Percentiles rank a stretch among this genome's conserved stretches.
These are phyloP conservation scores for Phylloscopus collybita DNA, from an alignment of 2,797 vertebrate genomes.

Conservation along the genomic window DNA sequence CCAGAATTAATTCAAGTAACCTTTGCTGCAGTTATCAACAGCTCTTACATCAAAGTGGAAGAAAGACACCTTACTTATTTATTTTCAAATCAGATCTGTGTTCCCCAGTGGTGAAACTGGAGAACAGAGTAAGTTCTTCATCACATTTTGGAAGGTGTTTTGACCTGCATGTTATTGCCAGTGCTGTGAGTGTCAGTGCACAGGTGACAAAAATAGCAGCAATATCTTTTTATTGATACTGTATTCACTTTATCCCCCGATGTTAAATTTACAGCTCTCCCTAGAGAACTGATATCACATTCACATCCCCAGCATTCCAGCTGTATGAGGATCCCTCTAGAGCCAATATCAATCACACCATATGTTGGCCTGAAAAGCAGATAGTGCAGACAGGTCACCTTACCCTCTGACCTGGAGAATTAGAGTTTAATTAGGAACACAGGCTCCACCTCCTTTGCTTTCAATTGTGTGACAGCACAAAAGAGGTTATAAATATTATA, in stretches of 20 bases:
- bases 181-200: not conserved
- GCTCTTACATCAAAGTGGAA: not conserved
- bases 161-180: slow-evolving; percentile 31
- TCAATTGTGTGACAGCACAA: not conserved
- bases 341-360: slow-evolving; percentile 25
- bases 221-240: slow-evolving; percentile 62
- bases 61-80: slow-evolving; percentile 4
- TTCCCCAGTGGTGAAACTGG: not conserved
- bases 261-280: slow-evolving; percentile 21
- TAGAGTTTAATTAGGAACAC: not conserved
- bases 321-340: not conserved
- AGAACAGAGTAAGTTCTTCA: not conserved
- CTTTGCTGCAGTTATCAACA: not conserved
- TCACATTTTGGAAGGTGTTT: slow-evolving; percentile 26
- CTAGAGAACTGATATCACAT: not conserved
- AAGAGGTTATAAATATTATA: slow-evolving; percentile 53
- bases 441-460: slow-evolving; percentile 27
- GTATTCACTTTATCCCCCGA: slow-evolving; percentile 15
- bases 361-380: not conserved
- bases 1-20: slow-evolving; percentile 21
- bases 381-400: not conserved
- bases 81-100: slow-evolving; percentile 18
- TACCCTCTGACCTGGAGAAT: slow-evolving; percentile 9
- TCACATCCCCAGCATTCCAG: slow-evolving; percentile 3
- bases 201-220: slow-evolving; percentile 19